Evolutionary conservation across 2,888 invertebrate species (phyloP), one percentile per base, ranked within the genome.

Genomic region (Synanthedon tipuliformis): DNA sequence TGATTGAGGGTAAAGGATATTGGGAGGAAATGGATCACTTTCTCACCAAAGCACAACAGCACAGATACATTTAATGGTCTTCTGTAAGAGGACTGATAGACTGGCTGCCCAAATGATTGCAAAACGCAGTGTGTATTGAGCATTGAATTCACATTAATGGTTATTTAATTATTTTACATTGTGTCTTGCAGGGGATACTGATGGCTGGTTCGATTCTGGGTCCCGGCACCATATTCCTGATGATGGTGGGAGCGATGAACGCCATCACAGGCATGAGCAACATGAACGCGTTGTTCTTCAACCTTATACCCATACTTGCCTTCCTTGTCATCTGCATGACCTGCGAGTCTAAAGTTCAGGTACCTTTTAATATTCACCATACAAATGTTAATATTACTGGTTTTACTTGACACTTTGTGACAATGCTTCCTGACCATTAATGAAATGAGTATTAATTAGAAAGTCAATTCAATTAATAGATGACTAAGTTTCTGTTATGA

Each of bases 171-270:
- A 34, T 34, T 34, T 2, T 8, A 34, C 34, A 48, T 52, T 49
- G 15, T 75, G 7, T 34, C 8, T 49, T 73, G n/a, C 69, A 89
- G 88, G 71, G 78, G 58, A 75, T 92, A 73, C 73, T 94, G 69
- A 89, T 93, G 90, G 80, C 92, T 50, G 94, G 94, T 41, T 93
- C 95, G 4, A 84, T 95, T 16, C 80, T 96, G 53, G 95, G 95
- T 1, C 95, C 95, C 0, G 95, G 94, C 15, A 94, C 93, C 0
- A 94, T 94, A 59, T 94, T 94, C 71, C 88, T 94, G 23, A 94
- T 95, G 92, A 89, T 95, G 75, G 91, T 94, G 16, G 95, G 95
- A 18, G 93, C 95, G 1, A 92, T 94, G 73, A 93, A 93, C 51
- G 91, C 94, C 3, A 93, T 94, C 27, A 94, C 95, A 56, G 90